Conservation (phyloP, 2,797 vertebrate genomes). For the Yasuhikotakia modesta region DNA sequence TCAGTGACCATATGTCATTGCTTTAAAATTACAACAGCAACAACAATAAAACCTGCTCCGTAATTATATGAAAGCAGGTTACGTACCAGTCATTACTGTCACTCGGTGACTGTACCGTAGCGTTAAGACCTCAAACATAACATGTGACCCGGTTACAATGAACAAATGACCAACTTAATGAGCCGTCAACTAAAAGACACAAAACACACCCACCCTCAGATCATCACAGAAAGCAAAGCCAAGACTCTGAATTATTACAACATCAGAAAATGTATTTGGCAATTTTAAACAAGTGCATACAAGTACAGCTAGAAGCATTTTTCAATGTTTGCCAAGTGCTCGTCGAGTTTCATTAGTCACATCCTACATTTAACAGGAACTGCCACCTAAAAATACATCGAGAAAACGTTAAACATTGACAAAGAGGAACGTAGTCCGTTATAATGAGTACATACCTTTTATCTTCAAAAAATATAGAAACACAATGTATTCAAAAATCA, state of each 20-base stretch:
- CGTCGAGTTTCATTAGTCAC: slow-evolving; percentile 98
- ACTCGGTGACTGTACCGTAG: neutral
- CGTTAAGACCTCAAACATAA: neutral
- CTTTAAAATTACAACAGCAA: neutral
- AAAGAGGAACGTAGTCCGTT: slow-evolving; percentile 90
- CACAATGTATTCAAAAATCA: slow-evolving; percentile 98
- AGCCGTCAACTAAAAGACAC: neutral
- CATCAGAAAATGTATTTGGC: slow-evolving; percentile 99
- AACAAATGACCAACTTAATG: neutral
- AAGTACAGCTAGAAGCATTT: slow-evolving; percentile 99
- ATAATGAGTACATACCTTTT: slow-evolving; percentile 98
- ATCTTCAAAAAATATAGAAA: slow-evolving; percentile 99
- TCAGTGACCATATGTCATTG: slow-evolving; percentile 4
- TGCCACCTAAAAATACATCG: slow-evolving; percentile 97
- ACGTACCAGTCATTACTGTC: neutral
- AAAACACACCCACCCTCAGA: slow-evolving; percentile 31
- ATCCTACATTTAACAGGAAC: slow-evolving; percentile 98
- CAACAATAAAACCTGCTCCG: neutral
- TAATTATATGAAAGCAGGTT: neutral
- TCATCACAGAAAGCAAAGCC: slow-evolving; percentile 87
- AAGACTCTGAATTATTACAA: slow-evolving; percentile 96
- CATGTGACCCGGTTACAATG: neutral
- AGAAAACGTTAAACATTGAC: slow-evolving; percentile 89
- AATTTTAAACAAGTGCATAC: slow-evolving; percentile 98
- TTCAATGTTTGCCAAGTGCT: slow-evolving; percentile 96